Evolutionary conservation across 2,113 vertebrate species (phyloP), one percentile per base, ranked within the genome.

Genomic region (Zonotrichia leucophrys): DNA sequence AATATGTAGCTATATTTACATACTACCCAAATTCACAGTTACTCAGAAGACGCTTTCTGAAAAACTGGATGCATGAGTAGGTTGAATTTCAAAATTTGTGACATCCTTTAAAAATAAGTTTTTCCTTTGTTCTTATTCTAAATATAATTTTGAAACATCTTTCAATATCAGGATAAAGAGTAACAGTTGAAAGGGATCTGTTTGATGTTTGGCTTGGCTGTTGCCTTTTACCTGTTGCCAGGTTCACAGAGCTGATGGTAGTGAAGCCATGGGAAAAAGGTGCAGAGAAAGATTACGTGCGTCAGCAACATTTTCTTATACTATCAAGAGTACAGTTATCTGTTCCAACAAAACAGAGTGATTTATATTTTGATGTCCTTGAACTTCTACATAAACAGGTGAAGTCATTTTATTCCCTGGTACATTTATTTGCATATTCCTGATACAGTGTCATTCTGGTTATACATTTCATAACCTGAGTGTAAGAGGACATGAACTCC

Each of bases 291-390:
- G 58, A 63, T 83, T 83, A 74, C 25, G 41, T 90, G 33, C 44
- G 37, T 87, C 81, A 85, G 80, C 53, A 73, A 59, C 41, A 39
- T 59, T 92, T 92, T 89, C 80, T 90, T 88, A 5, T 18, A 30
- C 58, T 86, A 60, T 75, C 42, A 80, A 37, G 75, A 91, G 59
- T 39, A 28, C 67, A 84, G 60, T 90, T 94, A 77, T 83, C 83
- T 90, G 80, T 94, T 95, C 62, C 62, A 88, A 47, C 83, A 95
- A 93, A 94, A 92, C 21, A 82, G 85, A 76, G 49, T 83, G 73
- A 94, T 96, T 95, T 92, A 70, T 74, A 78, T 96, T 94, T 93
- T 94, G 80, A 79, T 91, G 92, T 80, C 95, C 96, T 91, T 89
- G 96, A 93, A 82, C 89, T 83, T 96, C 74, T 59, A 33, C 86